These are phyloP conservation scores for Leuciscus idus DNA, from an alignment of 2,113 vertebrate genomes.

Conservation along the genomic window DNA sequence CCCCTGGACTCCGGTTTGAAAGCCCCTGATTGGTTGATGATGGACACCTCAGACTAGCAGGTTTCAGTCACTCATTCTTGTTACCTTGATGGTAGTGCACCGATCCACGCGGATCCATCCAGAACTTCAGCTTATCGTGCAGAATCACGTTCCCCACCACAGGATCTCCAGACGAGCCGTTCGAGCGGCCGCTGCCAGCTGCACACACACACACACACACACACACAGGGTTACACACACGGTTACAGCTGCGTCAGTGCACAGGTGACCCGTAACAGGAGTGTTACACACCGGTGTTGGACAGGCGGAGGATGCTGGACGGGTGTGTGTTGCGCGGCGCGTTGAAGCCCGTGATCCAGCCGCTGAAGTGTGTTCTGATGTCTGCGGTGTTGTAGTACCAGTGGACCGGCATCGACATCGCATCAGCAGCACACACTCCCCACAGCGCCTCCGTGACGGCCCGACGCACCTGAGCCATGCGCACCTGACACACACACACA, in stretches of 20 bases:
- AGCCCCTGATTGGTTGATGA: too few species aligned
- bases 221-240: background rate
- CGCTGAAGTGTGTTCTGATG: conserved; percentile 68
- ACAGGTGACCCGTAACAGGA: background rate
- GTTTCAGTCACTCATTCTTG: background rate
- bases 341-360: conserved; percentile 65
- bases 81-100: conserved; percentile 74
- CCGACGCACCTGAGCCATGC: conserved; percentile 65
- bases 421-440: conserved; percentile 68
- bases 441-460: conserved; percentile 66
- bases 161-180: conserved; percentile 33
- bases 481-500: conserved; percentile 49
- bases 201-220: background rate
- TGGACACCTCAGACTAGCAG: background rate
- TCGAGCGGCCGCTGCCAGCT: conserved; percentile 70
- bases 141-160: conserved; percentile 73
- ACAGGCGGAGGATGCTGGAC: conserved; percentile 73
- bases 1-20: too few species aligned
- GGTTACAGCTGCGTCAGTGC: too few species aligned
- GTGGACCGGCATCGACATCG: conserved; percentile 75
- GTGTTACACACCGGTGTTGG: conserved; percentile 64
- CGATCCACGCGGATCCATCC: conserved; percentile 57
- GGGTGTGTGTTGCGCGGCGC: conserved; percentile 62
- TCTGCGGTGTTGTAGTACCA: conserved; percentile 72
- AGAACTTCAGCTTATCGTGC: conserved; percentile 71